Evolutionary conservation across 2,888 invertebrate genomes (phyloP).

Genomic region (Nysson spinosus): DNA sequence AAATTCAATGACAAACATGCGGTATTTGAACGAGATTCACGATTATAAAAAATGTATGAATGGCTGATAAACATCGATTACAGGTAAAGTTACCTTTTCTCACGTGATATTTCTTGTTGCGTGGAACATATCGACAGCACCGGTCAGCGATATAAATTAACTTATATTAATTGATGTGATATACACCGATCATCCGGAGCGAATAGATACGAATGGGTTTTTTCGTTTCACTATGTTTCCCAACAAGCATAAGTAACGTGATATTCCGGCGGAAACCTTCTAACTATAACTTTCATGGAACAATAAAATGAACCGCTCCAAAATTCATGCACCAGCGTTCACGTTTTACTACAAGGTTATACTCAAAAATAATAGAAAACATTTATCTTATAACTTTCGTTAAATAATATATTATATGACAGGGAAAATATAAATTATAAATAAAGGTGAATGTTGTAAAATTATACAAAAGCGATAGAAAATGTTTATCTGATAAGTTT

Average conservation of each 20-base stretch:
- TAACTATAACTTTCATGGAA: constrained; percentile 7
- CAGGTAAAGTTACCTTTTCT: constrained; percentile 14
- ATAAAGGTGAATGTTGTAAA: too few relatives aligned
- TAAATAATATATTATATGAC: too few relatives aligned
- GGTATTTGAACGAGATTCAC: too few relatives aligned
- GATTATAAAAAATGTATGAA: too few relatives aligned
- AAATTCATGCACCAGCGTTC: constrained; percentile 3
- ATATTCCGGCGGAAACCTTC: neutral
- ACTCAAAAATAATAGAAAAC: too few relatives aligned
- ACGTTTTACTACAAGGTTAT: neutral
- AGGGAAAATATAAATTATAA: too few relatives aligned
- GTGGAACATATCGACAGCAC: constrained; percentile 17
- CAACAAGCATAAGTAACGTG: constrained; percentile 36
- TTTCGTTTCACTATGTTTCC: constrained; percentile 5
- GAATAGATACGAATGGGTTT: constrained; percentile 31
- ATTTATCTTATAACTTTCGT: too few relatives aligned
- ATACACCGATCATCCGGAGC: constrained; percentile 20
- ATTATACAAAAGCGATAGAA: too few relatives aligned
- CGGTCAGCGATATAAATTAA: constrained; percentile 26
- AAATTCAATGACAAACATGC: too few relatives aligned
- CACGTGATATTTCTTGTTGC: constrained; percentile 23
- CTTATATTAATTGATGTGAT: constrained; percentile 42
- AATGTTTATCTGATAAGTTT: too few relatives aligned
- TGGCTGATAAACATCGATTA: constrained; percentile 12
- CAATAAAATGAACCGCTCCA: constrained; percentile 14